Percentiles rank a stretch among this genome's conserved stretches.
phyloP scores from a whole-genome alignment of 2,797 vertebrate species.

The Strix occidentalis region DNA sequence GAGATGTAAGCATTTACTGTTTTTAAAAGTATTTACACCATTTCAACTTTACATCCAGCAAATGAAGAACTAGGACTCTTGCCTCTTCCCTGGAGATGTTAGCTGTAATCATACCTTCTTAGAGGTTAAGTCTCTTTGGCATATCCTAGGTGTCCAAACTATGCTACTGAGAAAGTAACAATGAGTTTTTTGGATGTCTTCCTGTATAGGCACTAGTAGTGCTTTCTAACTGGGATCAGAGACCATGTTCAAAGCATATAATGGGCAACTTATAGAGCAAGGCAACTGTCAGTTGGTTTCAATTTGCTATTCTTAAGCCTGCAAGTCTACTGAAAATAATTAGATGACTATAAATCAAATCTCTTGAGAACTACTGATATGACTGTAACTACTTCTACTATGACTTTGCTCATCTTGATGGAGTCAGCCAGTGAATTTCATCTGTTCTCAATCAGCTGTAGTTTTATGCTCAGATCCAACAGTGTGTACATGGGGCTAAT shows the following conservation, averaged over 20 bases:
- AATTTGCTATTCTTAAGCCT: background rate
- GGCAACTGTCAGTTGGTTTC: background rate
- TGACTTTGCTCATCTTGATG: background rate
- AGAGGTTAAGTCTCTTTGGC: background rate
- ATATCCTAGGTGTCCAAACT: background rate
- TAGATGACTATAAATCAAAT: background rate
- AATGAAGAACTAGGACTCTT: background rate
- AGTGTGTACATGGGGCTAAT: background rate
- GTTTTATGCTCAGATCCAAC: background rate
- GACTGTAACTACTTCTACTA: background rate
- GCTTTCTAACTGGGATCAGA: background rate
- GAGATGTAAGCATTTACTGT: background rate
- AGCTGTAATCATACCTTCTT: background rate
- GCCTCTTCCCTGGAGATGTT: background rate
- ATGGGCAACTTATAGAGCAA: background rate
- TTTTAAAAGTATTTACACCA: background rate
- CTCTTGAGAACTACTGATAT: background rate
- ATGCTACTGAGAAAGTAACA: background rate
- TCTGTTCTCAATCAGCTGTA: background rate
- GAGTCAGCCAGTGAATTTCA: background rate
- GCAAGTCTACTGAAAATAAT: background rate
- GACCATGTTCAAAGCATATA: background rate
- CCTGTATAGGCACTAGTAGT: background rate
- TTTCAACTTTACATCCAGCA: background rate
- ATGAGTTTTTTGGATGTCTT: background rate